Conservation (phyloP, 2,888 invertebrate genomes). For the Epirrhoe tristata region DNA sequence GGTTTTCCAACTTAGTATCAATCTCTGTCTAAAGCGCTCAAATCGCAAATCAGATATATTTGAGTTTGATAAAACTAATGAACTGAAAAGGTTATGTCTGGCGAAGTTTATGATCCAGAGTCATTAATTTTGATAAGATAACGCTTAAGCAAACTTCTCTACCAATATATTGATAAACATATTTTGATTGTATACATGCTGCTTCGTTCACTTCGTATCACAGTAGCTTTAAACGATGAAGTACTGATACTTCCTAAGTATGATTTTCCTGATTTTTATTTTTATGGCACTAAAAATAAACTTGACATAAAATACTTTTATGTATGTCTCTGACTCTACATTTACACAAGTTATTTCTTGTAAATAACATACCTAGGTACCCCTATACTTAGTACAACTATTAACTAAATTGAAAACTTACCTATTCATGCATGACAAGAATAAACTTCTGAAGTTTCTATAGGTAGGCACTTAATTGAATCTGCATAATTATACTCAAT, state of each 20-base stretch:
- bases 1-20: background rate
- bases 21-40: constrained; percentile 16
- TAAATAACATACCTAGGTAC: too few relatives aligned
- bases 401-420: too few relatives aligned
- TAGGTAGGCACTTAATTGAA: background rate
- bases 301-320: too few relatives aligned
- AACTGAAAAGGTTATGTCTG: constrained; percentile 13
- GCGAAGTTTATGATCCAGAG: constrained; percentile 25
- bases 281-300: too few relatives aligned
- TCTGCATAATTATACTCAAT: constrained; percentile 8
- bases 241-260: too few relatives aligned
- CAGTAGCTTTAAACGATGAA: too few relatives aligned
- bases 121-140: constrained; percentile 21
- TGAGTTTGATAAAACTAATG: constrained; percentile 20
- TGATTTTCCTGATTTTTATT: too few relatives aligned
- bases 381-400: too few relatives aligned
- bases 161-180: background rate
- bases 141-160: background rate
- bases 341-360: too few relatives aligned
- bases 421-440: background rate
- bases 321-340: too few relatives aligned
- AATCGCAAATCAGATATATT: constrained; percentile 1
- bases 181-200: background rate
- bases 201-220: too few relatives aligned
- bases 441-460: background rate